These are phyloP conservation scores for Sarcophaga bullata DNA, from an alignment of 1,140 invertebrate species.

Conservation along the genomic window DNA sequence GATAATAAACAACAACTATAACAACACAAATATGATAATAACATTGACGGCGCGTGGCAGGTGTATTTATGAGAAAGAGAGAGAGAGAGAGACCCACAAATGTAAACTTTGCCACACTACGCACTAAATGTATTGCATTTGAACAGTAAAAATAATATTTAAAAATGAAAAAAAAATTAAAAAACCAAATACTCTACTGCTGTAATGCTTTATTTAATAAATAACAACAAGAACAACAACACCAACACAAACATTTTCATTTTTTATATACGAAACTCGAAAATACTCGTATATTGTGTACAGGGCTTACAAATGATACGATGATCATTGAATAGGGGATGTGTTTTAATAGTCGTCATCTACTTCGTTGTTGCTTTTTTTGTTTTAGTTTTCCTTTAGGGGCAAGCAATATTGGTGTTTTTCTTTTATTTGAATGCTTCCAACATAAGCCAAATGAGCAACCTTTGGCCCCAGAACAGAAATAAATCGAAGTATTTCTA, in stretches of 20 bases:
- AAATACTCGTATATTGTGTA: not conserved
- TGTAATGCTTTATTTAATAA: not conserved
- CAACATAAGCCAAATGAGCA: not conserved
- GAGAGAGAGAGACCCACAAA: slow-evolving; percentile 17
- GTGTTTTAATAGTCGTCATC: slow-evolving; percentile 24
- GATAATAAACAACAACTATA: not conserved
- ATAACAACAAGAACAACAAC: not conserved
- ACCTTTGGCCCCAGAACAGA: not conserved
- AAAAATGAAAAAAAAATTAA: not conserved
- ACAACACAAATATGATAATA: not conserved
- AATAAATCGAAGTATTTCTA: too few relatives aligned
- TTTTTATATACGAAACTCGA: slow-evolving; percentile 7
- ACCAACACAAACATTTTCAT: too few relatives aligned
- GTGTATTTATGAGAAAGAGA: slow-evolving; percentile 26
- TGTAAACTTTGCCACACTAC: slow-evolving; percentile 25
- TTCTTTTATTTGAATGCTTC: not conserved
- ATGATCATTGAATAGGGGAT: slow-evolving; percentile 40
- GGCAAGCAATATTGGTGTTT: not conserved
- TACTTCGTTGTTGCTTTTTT: not conserved
- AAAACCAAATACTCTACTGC: not conserved
- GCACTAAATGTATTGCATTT: not conserved
- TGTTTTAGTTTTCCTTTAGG: not conserved
- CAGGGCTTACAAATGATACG: not conserved
- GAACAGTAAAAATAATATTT: not conserved
- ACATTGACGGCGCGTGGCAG: slow-evolving; percentile 41